A percentile compares a stretch with the other conserved stretches of the same genome.
phyloP scores from a whole-genome alignment of 2,888 invertebrate species.

The Drosophila tripunctata region DNA sequence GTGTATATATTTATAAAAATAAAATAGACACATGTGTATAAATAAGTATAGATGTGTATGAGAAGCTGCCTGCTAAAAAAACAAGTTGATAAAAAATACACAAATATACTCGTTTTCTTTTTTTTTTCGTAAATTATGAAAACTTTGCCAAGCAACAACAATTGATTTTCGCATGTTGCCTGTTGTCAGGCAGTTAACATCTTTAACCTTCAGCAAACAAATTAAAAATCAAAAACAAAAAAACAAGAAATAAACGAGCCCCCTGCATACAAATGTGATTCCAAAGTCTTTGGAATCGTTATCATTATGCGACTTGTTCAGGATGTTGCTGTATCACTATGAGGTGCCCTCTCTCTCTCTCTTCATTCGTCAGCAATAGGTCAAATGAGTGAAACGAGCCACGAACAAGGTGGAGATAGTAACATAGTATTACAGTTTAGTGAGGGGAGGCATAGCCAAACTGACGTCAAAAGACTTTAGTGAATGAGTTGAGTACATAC shows the following conservation, averaged over 20 bases:
- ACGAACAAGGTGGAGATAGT: constrained; percentile 1
- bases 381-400: constrained; percentile 44
- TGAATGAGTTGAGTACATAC: background rate
- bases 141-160: constrained; percentile 24
- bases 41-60: constrained; percentile 9
- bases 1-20: constrained; percentile 51
- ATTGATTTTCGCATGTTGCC: background rate
- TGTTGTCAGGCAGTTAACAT: constrained; percentile 38
- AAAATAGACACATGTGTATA: constrained; percentile 62
- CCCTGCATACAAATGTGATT: constrained; percentile 16
- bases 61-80: constrained; percentile 32
- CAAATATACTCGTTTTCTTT: constrained; percentile 19
- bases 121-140: constrained; percentile 40
- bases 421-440: background rate
- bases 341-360: constrained; percentile 58
- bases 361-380: constrained; percentile 38
- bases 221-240: constrained; percentile 22
- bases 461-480: constrained; percentile 5
- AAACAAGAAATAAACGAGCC: constrained; percentile 40
- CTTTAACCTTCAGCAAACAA: constrained; percentile 39
- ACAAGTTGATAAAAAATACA: constrained; percentile 65
- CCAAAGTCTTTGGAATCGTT: constrained; percentile 28
- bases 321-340: constrained; percentile 38
- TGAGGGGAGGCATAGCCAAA: background rate
- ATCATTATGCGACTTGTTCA: constrained; percentile 35